Percentiles rank a stretch among this genome's conserved stretches.
Conservation (phyloP, 2,888 invertebrate species). For the Agelastica alni region DNA sequence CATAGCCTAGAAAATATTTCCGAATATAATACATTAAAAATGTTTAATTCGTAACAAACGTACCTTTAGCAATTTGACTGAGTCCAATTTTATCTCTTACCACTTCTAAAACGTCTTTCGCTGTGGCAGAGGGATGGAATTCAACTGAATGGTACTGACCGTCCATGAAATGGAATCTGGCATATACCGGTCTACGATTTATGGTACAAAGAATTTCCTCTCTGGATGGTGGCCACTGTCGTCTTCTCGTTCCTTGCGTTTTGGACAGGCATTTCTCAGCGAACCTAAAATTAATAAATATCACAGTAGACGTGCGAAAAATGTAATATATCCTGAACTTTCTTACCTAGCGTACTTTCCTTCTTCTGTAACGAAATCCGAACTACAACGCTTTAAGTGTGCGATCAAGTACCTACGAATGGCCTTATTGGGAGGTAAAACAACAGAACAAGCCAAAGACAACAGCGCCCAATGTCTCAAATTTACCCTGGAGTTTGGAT, state of each 20-base stretch:
- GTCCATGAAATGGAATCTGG: conserved; percentile 89
- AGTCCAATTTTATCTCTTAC: conserved; percentile 90
- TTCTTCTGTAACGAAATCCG: conserved; percentile 88
- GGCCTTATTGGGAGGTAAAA: conserved; percentile 83
- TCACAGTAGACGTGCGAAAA: too few relatives aligned
- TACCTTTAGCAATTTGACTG: conserved; percentile 67
- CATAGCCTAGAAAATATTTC: conserved; percentile 71
- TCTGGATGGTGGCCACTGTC: conserved; percentile 88
- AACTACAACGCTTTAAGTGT: conserved; percentile 86
- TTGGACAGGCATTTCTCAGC: conserved; percentile 83
- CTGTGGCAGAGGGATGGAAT: conserved; percentile 92
- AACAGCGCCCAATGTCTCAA: conserved; percentile 91
- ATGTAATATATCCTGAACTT: too few relatives aligned
- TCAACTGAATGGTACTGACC: conserved; percentile 94
- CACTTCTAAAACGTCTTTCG: conserved; percentile 84
- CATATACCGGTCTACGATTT: conserved; percentile 87
- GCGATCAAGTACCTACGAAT: conserved; percentile 85
- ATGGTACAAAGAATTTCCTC: conserved; percentile 93
- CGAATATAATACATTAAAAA: conserved; percentile 1
- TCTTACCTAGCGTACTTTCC: conserved; percentile 77
- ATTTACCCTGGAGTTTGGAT: conserved; percentile 85
- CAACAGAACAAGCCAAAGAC: conserved; percentile 78
- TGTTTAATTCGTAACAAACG: too few relatives aligned
- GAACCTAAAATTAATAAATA: conserved; percentile 61
- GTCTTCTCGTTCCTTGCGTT: conserved; percentile 74